Evolutionary conservation across 1,140 invertebrate genomes (phyloP).

Genomic region (Armadillidium nasatum): DNA sequence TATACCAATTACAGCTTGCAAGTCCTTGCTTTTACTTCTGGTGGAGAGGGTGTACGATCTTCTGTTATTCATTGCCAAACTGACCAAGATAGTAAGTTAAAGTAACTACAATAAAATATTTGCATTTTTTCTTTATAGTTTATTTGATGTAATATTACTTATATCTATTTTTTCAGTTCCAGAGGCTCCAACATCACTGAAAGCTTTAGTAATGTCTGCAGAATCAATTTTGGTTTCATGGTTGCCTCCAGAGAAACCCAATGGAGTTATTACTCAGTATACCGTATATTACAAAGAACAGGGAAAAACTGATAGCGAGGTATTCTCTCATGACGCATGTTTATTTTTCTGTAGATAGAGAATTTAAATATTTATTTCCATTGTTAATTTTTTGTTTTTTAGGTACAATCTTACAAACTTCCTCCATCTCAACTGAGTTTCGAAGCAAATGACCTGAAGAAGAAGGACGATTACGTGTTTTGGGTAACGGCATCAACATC

Average conservation of each 20-base stretch:
- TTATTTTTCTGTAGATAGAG: not conserved
- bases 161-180: constrained; percentile 62
- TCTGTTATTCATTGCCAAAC: constrained; percentile 87
- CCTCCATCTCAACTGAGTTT: constrained; percentile 62
- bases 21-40: constrained; percentile 87
- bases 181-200: constrained; percentile 83
- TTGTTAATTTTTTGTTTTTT: constrained; percentile 31
- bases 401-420: constrained; percentile 59
- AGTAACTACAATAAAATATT: not conserved
- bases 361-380: constrained; percentile 16
- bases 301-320: constrained; percentile 42
- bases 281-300: constrained; percentile 81
- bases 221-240: constrained; percentile 89
- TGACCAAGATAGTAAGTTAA: constrained; percentile 81
- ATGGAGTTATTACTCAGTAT: constrained; percentile 88
- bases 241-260: constrained; percentile 83
- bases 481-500: constrained; percentile 91
- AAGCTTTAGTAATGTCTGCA: constrained; percentile 82
- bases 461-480: constrained; percentile 79
- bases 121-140: no score
- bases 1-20: constrained; percentile 97
- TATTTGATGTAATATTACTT: no score
- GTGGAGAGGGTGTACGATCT: constrained; percentile 90
- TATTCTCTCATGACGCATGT: constrained; percentile 14
- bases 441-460: constrained; percentile 76